Evolutionary conservation across 2,797 vertebrate species (phyloP).

Genomic region (Rachycentron canadum): DNA sequence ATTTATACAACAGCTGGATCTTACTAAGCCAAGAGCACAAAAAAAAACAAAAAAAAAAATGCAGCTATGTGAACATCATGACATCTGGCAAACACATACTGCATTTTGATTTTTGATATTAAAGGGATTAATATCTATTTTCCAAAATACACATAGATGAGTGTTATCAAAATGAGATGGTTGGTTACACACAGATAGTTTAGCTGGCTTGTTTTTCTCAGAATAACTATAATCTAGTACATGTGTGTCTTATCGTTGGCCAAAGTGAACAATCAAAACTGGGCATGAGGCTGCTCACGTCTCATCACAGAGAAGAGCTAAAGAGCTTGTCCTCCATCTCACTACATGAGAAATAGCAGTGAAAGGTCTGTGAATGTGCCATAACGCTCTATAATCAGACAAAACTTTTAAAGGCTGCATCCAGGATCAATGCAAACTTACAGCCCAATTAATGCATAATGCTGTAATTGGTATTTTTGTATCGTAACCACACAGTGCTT

Average conservation of each 20-base stretch:
- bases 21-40: background rate
- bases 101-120: background rate
- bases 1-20: constrained; percentile 4
- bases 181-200: background rate
- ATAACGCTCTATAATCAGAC: background rate
- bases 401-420: constrained; percentile 1
- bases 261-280: constrained; percentile 9
- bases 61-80: background rate
- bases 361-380: background rate
- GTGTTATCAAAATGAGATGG: constrained; percentile 9
- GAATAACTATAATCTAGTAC: background rate
- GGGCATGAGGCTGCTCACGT: constrained; percentile 11
- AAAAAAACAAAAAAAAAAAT: background rate
- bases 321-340: background rate
- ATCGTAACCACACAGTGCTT: no score
- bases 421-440: background rate
- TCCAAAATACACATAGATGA: constrained; percentile 2
- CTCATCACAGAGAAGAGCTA: background rate
- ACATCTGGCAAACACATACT: background rate
- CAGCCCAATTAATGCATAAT: background rate
- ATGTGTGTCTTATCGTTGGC: constrained; percentile 26
- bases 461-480: no score
- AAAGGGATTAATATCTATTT: background rate
- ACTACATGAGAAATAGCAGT: background rate
- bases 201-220: background rate